These are phyloP conservation scores for Dinocampus coccinellae DNA, from an alignment of 2,888 invertebrate species.

Conservation along the genomic window DNA sequence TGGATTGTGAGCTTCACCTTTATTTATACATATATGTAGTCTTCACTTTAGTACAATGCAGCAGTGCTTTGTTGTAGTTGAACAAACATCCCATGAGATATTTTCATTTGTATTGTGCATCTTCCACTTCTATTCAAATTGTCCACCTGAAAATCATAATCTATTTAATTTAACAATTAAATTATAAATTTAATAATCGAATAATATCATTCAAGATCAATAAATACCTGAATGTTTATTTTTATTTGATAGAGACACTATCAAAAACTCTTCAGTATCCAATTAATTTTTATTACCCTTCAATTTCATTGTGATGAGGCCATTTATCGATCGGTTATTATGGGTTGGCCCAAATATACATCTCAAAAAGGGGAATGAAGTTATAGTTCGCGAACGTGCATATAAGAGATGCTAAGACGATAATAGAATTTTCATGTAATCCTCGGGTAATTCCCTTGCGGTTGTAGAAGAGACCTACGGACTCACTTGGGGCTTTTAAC, in stretches of 20 bases:
- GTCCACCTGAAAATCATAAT: neutral
- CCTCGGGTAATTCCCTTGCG: constrained; percentile 66
- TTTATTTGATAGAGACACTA: neutral
- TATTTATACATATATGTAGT: neutral
- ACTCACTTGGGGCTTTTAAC: constrained; percentile 37
- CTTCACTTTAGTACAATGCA: neutral
- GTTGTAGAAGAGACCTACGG: constrained; percentile 55
- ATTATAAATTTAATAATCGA: neutral
- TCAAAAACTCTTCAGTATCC: constrained; percentile 4
- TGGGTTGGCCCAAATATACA: constrained; percentile 1
- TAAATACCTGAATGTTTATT: neutral
- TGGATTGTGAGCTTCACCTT: constrained; percentile 30
- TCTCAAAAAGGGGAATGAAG: constrained; percentile 4
- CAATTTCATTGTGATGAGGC: constrained; percentile 7
- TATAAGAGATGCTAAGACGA: constrained; percentile 50
- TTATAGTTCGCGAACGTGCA: constrained; percentile 7
- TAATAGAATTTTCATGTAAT: constrained; percentile 66
- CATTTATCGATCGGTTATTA: constrained; percentile 12
- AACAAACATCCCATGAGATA: constrained; percentile 14
- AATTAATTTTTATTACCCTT: constrained; percentile 20
- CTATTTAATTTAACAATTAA: neutral
- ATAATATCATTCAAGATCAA: neutral
- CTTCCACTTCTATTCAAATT: neutral
- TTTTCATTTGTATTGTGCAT: neutral
- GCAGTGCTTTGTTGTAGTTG: constrained; percentile 22